These are phyloP conservation scores for Eristalis intricaria DNA, from an alignment of 2,888 invertebrate species.

Conservation along the genomic window DNA sequence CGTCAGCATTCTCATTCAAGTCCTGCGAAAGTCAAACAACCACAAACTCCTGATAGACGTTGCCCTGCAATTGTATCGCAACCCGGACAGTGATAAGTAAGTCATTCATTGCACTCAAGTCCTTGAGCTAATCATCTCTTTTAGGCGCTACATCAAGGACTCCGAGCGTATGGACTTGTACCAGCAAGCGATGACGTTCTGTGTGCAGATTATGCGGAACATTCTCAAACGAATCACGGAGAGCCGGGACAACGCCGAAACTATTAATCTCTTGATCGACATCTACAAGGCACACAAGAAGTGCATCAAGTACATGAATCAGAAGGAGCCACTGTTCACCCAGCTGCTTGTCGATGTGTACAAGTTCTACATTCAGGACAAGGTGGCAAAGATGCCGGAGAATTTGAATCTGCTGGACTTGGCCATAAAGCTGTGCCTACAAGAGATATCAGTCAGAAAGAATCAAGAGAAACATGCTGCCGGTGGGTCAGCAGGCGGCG, in stretches of 20 bases:
- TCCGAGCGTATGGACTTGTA: conserved; percentile 91
- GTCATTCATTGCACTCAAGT: conserved; percentile 65
- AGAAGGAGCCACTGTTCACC: conserved; percentile 83
- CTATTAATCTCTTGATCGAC: conserved; percentile 83
- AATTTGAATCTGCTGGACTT: conserved; percentile 85
- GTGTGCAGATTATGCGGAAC: conserved; percentile 86
- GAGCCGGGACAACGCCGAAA: conserved; percentile 82
- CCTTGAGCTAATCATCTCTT: conserved; percentile 66
- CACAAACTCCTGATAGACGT: conserved; percentile 90
- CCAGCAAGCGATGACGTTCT: conserved; percentile 89
- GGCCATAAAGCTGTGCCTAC: conserved; percentile 87
- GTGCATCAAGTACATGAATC: conserved; percentile 84
- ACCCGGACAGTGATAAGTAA: conserved; percentile 93
- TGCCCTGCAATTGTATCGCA: conserved; percentile 88
- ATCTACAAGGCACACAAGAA: conserved; percentile 87
- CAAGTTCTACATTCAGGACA: conserved; percentile 84
- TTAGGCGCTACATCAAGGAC: conserved; percentile 91
- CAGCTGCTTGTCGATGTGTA: conserved; percentile 87
- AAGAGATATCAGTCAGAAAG: conserved; percentile 84
- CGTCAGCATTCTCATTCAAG: conserved; percentile 90
- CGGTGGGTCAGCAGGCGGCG: conserved; percentile 11
- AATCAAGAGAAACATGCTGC: conserved; percentile 81
- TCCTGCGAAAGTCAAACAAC: conserved; percentile 90
- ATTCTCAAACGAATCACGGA: conserved; percentile 84
- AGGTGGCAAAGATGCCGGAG: conserved; percentile 83